Base-by-base conservation (phyloP, 2,888 invertebrate genomes). In the Aleiodes alternator region DNA sequence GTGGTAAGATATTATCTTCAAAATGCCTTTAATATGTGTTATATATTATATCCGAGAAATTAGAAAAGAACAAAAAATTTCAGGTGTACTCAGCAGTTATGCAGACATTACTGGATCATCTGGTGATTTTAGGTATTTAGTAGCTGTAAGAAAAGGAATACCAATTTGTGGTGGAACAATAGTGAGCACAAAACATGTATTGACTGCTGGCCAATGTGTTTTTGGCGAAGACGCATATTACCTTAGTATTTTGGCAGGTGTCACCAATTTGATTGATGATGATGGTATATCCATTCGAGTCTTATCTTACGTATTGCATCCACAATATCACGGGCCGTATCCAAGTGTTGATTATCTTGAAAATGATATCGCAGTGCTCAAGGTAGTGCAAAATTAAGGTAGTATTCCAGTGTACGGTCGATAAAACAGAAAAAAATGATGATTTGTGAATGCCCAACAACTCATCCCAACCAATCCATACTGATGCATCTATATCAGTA, bases 171-270 rank as follows among this genome's bases (percentile, higher is more conserved):
- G 86, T 8, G 83, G 85, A 43, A 76, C 82, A 0, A 76, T 86
- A 23, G 80, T 86, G 29, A 77, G 70, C 9, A 77, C 78, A 6
- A 71, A 69, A 12, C 83, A 82, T 76, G 73, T 86, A 5, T n/a
- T 87, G 34, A 86, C 86, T 4, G 86, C 86, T 55, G 86, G 85
- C 9, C 85, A 86, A 68, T 86, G 86, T 59, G 73, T 84, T 5
- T 4, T 38, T 1, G 71, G 76, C 0, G 12, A 76, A 1, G 31
- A n/a, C 4, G 6, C 1, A 11, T 75, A 77, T 8, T 78, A 72
- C 51, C 16, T 23, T 16, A 23, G 23, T 56, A 16, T 56, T 56
- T 23, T 56, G 8, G 56, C 56, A 11, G 56, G 56, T 23, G 56
- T 56, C 7, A 12, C 7, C 6, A 57, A 23, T 9, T 14, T 79